Conservation (phyloP, 2,797 vertebrate species). For the Helarctos malayanus region DNA sequence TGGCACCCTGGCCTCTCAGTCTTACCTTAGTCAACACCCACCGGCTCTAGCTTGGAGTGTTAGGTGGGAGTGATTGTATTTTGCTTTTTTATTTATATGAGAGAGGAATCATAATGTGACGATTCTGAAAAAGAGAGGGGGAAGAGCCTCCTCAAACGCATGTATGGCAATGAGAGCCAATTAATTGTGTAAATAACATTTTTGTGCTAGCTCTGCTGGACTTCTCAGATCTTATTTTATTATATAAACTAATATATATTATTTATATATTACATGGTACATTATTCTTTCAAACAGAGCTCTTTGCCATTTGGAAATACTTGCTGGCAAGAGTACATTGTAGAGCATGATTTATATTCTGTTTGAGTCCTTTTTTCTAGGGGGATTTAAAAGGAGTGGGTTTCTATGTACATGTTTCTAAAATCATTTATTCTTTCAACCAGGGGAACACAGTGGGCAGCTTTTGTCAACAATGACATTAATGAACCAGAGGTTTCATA, state of each 20-base stretch:
- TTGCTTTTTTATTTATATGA: not conserved
- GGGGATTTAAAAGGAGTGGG: not conserved
- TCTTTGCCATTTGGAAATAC: not conserved
- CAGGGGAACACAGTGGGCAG: not conserved
- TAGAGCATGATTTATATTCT: conserved; percentile 25
- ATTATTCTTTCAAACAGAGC: conserved; percentile 25
- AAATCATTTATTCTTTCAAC: not conserved
- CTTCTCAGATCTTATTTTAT: not conserved
- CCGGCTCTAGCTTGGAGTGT: not conserved
- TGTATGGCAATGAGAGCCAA: not conserved
- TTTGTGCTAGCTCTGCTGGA: not conserved
- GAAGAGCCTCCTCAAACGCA: not conserved
- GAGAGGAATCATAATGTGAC: not conserved
- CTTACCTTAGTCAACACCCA: not conserved
- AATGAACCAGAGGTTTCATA: not conserved
- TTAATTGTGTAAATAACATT: not conserved
- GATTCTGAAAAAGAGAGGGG: not conserved
- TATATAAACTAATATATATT: not conserved
- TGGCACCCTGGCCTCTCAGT: not conserved
- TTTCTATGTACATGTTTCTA: not conserved
- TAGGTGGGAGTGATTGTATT: not conserved
- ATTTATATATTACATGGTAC: not conserved
- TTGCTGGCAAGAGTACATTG: not conserved
- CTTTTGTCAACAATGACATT: not conserved
- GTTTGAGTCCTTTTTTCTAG: not conserved